phyloP scores from a whole-genome alignment of 2,888 invertebrate species.

The Elaeidobius kamerunicus region DNA sequence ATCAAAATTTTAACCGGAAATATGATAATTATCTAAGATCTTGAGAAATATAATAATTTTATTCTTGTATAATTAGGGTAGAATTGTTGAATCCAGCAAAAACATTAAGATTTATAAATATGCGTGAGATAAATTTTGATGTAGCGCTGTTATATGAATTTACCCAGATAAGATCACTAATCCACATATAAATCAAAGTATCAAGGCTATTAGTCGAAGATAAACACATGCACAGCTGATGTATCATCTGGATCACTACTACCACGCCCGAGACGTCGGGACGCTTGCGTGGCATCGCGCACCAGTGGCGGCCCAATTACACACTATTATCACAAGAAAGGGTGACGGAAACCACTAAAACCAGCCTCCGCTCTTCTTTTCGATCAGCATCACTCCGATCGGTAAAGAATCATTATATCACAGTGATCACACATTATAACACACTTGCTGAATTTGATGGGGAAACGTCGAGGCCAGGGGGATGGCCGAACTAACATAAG shows the following conservation, averaged over 20 bases:
- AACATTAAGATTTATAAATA: too few relatives aligned
- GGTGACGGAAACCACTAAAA: slow-evolving; percentile 44
- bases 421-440: slow-evolving; percentile 60
- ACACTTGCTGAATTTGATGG: slow-evolving; percentile 58
- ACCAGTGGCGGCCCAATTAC: slow-evolving; percentile 42
- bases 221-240: slow-evolving; percentile 45
- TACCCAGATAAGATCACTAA: slow-evolving; percentile 22
- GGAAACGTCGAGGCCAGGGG: slow-evolving; percentile 54
- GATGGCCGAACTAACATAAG: slow-evolving; percentile 53
- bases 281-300: slow-evolving; percentile 39
- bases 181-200: slow-evolving; percentile 29
- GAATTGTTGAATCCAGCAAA: too few relatives aligned
- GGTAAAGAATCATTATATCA: slow-evolving; percentile 40
- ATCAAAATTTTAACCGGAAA: slow-evolving; percentile 1
- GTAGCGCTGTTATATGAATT: slow-evolving; percentile 1
- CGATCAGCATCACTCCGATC: slow-evolving; percentile 27
- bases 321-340: slow-evolving; percentile 52
- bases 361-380: slow-evolving; percentile 28
- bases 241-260: slow-evolving; percentile 48
- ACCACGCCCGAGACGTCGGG: slow-evolving; percentile 48
- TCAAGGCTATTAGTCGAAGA: slow-evolving; percentile 27
- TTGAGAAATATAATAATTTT: too few relatives aligned
- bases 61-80: too few relatives aligned
- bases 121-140: slow-evolving; percentile 10
- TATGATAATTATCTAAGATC: too few relatives aligned